Conservation (phyloP, 1,140 invertebrate species). For the Hermatobates lingyangjiaoensis region DNA sequence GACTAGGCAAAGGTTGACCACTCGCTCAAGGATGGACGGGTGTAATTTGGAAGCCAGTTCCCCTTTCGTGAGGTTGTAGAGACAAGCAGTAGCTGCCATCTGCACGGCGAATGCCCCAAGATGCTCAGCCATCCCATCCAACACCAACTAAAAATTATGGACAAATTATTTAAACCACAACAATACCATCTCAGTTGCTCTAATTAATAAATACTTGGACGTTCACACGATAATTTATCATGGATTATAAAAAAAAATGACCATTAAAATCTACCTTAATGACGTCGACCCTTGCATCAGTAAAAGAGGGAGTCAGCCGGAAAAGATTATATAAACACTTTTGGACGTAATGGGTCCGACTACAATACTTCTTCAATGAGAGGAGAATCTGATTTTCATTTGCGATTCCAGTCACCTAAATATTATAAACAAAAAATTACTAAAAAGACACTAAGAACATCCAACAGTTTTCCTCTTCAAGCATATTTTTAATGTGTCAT, state of each 20-base stretch:
- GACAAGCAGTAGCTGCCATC: conserved; percentile 61
- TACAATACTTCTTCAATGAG: conserved; percentile 38
- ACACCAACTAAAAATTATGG: conserved; percentile 39
- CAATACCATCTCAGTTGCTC: not conserved
- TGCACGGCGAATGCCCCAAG: conserved; percentile 46
- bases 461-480: no score
- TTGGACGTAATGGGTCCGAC: conserved; percentile 42
- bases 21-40: conserved; percentile 39
- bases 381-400: conserved; percentile 42
- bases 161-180: no score
- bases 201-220: no score
- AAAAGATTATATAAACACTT: conserved; percentile 55
- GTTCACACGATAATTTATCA: no score
- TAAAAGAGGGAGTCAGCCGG: conserved; percentile 37
- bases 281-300: conserved; percentile 40
- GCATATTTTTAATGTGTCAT: no score
- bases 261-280: conserved; percentile 25
- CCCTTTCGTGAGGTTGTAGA: conserved; percentile 59
- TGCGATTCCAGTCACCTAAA: conserved; percentile 41
- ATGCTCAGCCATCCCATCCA: conserved; percentile 47
- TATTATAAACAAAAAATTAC: no score
- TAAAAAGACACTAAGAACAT: no score
- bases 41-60: conserved; percentile 46
- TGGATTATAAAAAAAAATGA: no score
- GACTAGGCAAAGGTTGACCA: conserved; percentile 44